phyloP scores from a whole-genome alignment of 2,888 invertebrate genomes.

The Hyposoter dolosus region DNA sequence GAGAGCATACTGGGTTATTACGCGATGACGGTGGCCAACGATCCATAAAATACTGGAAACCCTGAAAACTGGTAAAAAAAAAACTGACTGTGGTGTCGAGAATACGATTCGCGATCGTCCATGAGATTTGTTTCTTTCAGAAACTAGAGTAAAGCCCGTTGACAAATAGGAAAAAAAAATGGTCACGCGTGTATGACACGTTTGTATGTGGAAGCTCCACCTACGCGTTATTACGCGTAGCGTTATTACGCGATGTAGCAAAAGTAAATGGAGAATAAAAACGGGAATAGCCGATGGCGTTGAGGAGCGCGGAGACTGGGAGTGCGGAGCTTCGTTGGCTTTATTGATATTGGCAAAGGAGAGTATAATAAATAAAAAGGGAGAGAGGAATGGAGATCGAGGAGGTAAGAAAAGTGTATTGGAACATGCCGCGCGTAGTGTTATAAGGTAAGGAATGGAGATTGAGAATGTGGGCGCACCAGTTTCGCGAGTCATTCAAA shows the following conservation, averaged over 20 bases:
- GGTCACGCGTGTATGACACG: conserved; percentile 19
- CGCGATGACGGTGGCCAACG: not conserved
- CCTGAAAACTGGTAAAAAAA: not conserved
- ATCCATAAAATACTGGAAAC: not conserved
- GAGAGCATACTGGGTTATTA: too few relatives aligned
- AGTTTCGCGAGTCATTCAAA: conserved; percentile 78
- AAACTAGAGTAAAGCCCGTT: not conserved
- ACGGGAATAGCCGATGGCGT: conserved; percentile 32
- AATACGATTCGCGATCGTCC: not conserved
- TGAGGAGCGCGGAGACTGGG: conserved; percentile 18
- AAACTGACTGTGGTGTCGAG: too few relatives aligned
- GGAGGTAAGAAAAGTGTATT: conserved; percentile 13
- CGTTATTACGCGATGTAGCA: conserved; percentile 51
- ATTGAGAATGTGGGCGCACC: conserved; percentile 80
- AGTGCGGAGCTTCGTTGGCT: conserved; percentile 64
- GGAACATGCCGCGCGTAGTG: conserved; percentile 15
- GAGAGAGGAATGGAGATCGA: not conserved
- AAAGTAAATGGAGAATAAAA: conserved; percentile 15
- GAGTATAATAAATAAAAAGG: not conserved
- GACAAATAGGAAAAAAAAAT: conserved; percentile 4
- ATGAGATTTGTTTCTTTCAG: not conserved
- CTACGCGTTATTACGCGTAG: conserved; percentile 58
- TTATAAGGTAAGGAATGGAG: conserved; percentile 47
- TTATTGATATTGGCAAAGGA: conserved; percentile 62
- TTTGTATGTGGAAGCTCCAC: conserved; percentile 31